Percentiles rank a stretch among this genome's conserved stretches.
Evolutionary conservation across 2,888 invertebrate species (phyloP).

Genomic region (Eudemis profundana): DNA sequence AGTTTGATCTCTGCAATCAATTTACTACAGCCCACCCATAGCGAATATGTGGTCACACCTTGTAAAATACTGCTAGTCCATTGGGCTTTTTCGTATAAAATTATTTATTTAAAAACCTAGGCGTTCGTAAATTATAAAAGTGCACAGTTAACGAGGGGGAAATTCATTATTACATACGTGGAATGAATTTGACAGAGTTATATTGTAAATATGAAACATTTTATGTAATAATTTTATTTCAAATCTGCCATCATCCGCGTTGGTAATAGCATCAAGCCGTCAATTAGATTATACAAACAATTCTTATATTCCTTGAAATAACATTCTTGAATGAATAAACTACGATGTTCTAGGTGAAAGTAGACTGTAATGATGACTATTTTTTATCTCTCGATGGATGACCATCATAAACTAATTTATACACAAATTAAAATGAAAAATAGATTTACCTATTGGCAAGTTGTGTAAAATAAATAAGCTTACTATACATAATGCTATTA

Average conservation of each 20-base stretch:
- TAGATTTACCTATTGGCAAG: conserved; percentile 83
- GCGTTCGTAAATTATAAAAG: conserved; percentile 49
- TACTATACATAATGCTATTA: conserved; percentile 81
- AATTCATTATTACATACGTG: conserved; percentile 75
- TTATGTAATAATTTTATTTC: conserved; percentile 79
- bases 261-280: conserved; percentile 78
- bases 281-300: conserved; percentile 77
- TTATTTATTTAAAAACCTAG: conserved; percentile 42
- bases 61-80: conserved; percentile 33
- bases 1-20: conserved; percentile 64
- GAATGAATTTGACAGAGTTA: conserved; percentile 75
- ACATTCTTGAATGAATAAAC: conserved; percentile 63
- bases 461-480: conserved; percentile 85
- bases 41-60: conserved; percentile 63
- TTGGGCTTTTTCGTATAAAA: conserved; percentile 23
- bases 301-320: conserved; percentile 82
- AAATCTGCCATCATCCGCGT: conserved; percentile 80
- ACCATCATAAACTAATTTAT: conserved; percentile 85
- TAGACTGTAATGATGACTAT: conserved; percentile 81
- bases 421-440: conserved; percentile 79
- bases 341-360: conserved; percentile 78
- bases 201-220: conserved; percentile 82
- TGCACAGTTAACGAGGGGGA: conserved; percentile 75
- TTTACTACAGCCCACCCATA: conserved; percentile 6
- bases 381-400: conserved; percentile 84